Base-by-base conservation (phyloP, 1,140 invertebrate species). In the Choristoneura fumiferana region DNA sequence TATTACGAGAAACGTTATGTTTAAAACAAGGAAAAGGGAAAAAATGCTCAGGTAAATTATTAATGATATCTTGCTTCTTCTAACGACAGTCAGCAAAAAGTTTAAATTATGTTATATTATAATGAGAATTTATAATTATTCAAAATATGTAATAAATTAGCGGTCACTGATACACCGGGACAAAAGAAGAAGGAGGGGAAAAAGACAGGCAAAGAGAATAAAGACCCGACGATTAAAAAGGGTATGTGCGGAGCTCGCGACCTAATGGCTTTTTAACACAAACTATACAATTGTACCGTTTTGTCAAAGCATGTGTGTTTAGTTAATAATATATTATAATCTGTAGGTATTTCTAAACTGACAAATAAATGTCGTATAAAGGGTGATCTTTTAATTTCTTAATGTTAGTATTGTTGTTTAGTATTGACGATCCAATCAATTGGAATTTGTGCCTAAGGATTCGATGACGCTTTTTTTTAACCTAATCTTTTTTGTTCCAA, bases 11-110 rank as follows among this genome's bases (percentile, higher is more conserved):
- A 78, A 69, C 78, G 12, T 59, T 89, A 55, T 90, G 87, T 69
- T 72, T 89, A 56, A 89, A 87, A 73, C 85, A 89, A 68, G 82
- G 81, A 55, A 90, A 88, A 82, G 86, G 87, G 67, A 88, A 89
- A 67, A 84, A 84, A 75, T 69, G 73, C 63, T 81, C 83, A 78
- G 86, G 87, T 89, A 76, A 62, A 35, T 66, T n/a, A n/a, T 9
- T 22, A n/a, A 22, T 10, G 8, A 8, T 43, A 17, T 29, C 22
- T 6, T 2, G 2, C 14, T 18, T 14, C 0, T 22, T 45, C 1
- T 9, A 45, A 45, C 9, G 39, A 45, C 0, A 45, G 18, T 45
- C 6, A 22, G 5, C 10, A 37, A 14, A 37, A 22, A 37, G 0
- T 13, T 6, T 1, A 55, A 55, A 36, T 36, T 8, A 9, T 18